phyloP scores from a whole-genome alignment of 2,113 vertebrate genomes.

The Talpa occidentalis region DNA sequence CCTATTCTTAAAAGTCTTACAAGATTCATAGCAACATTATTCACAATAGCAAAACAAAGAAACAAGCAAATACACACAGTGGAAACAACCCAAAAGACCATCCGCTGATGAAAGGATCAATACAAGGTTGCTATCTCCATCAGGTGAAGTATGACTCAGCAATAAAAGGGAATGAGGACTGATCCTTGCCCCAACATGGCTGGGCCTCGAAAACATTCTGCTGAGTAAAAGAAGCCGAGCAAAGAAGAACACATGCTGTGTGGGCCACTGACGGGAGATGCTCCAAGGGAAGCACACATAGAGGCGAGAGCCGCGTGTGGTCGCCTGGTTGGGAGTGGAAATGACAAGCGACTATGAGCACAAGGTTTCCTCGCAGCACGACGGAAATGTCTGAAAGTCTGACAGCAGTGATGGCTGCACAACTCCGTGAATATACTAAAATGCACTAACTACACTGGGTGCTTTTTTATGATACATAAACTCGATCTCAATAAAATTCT shows the following conservation, averaged over 20 bases:
- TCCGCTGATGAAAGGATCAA: not conserved
- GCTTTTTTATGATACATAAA: not conserved
- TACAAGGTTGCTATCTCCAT: not conserved
- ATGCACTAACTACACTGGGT: not conserved
- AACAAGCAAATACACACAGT: not conserved
- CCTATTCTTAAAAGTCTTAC: not conserved
- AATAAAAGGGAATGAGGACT: not conserved
- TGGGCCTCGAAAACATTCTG: not conserved
- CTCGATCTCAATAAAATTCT: not conserved
- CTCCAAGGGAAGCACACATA: not conserved
- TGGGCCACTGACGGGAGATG: not conserved
- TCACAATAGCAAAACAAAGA: not conserved
- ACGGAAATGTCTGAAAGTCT: not conserved
- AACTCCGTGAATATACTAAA: not conserved
- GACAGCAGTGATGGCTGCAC: not conserved
- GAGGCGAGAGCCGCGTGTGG: not conserved
- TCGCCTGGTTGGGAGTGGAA: not conserved
- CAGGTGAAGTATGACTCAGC: not conserved
- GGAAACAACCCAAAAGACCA: not conserved
- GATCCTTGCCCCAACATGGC: not conserved
- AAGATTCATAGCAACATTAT: constrained; percentile 12
- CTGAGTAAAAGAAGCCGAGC: not conserved
- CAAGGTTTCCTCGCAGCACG: not conserved
- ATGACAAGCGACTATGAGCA: not conserved
- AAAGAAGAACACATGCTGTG: not conserved